Conservation (phyloP, 2,888 invertebrate genomes). For the Conchocele bisecta region DNA sequence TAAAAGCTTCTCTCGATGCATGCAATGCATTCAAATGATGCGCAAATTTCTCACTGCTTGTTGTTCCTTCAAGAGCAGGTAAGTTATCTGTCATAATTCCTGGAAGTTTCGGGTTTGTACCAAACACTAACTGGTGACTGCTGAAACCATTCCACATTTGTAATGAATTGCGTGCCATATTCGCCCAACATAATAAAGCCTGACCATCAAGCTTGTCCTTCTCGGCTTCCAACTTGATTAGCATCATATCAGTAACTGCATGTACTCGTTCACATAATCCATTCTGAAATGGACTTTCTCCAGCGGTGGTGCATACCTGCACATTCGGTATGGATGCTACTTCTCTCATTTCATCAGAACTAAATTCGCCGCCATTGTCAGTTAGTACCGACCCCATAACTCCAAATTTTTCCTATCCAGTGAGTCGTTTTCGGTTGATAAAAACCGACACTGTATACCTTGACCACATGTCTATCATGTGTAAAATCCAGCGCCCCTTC, state of each 20-base stretch:
- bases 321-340: constrained; percentile 37
- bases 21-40: constrained; percentile 41
- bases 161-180: constrained; percentile 42
- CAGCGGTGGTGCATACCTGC: constrained; percentile 26
- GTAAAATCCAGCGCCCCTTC: constrained; percentile 37
- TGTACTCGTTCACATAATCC: constrained; percentile 40
- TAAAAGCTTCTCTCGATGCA: constrained; percentile 41
- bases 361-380: constrained; percentile 57
- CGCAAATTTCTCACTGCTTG: constrained; percentile 36
- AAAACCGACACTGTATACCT: constrained; percentile 30
- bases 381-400: constrained; percentile 47
- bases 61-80: constrained; percentile 38
- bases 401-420: constrained; percentile 52
- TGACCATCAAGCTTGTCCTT: neutral
- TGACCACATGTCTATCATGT: constrained; percentile 47
- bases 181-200: constrained; percentile 37
- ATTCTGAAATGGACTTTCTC: constrained; percentile 38
- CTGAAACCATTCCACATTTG: constrained; percentile 48
- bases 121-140: constrained; percentile 39
- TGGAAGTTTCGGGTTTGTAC: constrained; percentile 42
- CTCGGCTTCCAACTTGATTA: constrained; percentile 38
- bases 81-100: constrained; percentile 26
- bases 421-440: constrained; percentile 38
- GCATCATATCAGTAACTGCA: constrained; percentile 47
- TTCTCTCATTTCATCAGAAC: constrained; percentile 42